Base-by-base conservation (phyloP, 2,888 invertebrate species). In the Mimachlamys varia region DNA sequence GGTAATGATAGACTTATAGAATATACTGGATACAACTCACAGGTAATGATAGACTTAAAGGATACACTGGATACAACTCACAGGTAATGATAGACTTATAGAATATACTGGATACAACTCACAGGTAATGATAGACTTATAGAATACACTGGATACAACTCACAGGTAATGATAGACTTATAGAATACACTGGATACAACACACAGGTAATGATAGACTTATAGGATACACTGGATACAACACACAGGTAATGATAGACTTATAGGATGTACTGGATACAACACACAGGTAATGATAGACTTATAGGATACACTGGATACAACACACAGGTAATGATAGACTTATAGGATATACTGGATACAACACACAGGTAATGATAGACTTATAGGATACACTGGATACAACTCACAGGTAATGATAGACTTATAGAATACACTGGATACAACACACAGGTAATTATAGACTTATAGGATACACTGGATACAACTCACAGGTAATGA, bases 401-500 rank as follows among this genome's bases (percentile, higher is more conserved):
- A n/a, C 33, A 93, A 95, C 55, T 91, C 92, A 19, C 94, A 96
- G 95, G 96, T 96, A 91, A 92, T 53, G 12, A 53, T 15, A 53
- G 15, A 53, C 53, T 53, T 15, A 53, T 2, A 53, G 53, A 17
- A n/a, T 87, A 87, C 12, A n/a, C 22, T 10, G 37, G 7, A n/a
- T n/a, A n/a, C 33, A 93, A 95, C 55, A 91, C 92, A 19, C 94
- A 96, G 95, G 96, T 96, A 91, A 92, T 53, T 15, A 53, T 15
- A 53, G 15, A 53, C 53, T 53, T 15, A 53, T 2, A 53, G 53
- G 37, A n/a, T 87, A 87, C 12, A n/a, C 22, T 10, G 37, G 7
- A n/a, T n/a, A n/a, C 33, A 93, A 95, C 55, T 91, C 92, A 19
- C 94, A 96, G 95, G 96, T 96, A 91, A 92, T 53, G 12, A 53